These are phyloP conservation scores for Lissocephala sabroskyi DNA, from an alignment of 2,888 invertebrate genomes.

Conservation along the genomic window DNA sequence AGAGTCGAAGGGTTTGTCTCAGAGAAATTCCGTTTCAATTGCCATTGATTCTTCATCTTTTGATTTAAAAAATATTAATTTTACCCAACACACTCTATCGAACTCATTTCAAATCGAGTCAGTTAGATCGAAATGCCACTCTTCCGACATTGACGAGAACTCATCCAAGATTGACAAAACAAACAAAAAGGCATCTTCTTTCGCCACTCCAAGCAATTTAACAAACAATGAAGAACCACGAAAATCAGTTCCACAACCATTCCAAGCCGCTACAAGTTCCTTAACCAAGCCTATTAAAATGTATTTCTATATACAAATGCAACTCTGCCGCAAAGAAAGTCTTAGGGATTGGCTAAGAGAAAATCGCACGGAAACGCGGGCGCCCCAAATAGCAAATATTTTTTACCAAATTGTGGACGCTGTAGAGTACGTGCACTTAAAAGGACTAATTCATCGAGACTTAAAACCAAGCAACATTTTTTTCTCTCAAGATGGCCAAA, in stretches of 20 bases:
- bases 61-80: slow-evolving; percentile 59
- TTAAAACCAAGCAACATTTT: slow-evolving; percentile 96
- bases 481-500: slow-evolving; percentile 89
- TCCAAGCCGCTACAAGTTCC: too few relatives aligned
- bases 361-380: slow-evolving; percentile 74
- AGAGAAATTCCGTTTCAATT: slow-evolving; percentile 50
- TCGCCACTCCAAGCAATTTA: too few relatives aligned
- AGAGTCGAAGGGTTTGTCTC: slow-evolving; percentile 1
- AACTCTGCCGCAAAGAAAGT: slow-evolving; percentile 90
- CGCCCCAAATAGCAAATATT: slow-evolving; percentile 76
- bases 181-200: too few relatives aligned
- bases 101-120: slow-evolving; percentile 72
- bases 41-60: slow-evolving; percentile 64
- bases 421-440: slow-evolving; percentile 94
- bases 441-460: slow-evolving; percentile 95
- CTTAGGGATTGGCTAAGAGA: slow-evolving; percentile 91
- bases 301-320: slow-evolving; percentile 98
- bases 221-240: too few relatives aligned
- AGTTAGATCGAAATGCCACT: slow-evolving; percentile 53
- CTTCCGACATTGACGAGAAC: slow-evolving; percentile 29
- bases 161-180: background rate
- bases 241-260: too few relatives aligned
- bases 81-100: slow-evolving; percentile 61
- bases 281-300: slow-evolving; percentile 73
- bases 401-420: slow-evolving; percentile 95